Conservation (phyloP, 2,888 invertebrate species). For the Nomada goodeniana region DNA sequence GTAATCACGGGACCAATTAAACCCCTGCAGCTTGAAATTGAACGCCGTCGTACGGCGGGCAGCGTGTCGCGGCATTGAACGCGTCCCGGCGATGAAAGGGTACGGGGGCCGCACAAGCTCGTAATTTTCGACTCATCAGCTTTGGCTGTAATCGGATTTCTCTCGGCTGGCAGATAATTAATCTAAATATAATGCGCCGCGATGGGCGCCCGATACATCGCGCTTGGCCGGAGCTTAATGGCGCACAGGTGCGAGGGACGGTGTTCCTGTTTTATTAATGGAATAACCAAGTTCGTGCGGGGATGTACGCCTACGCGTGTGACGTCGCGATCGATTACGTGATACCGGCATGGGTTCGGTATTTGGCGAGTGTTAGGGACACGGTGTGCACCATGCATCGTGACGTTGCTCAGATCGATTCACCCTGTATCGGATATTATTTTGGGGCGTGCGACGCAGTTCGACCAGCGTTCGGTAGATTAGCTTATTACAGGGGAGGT, state of each 20-base stretch:
- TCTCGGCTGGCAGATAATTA: conserved; percentile 31
- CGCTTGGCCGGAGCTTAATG: background rate
- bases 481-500: no score
- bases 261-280: conserved; percentile 1
- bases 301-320: conserved; percentile 12
- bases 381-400: background rate
- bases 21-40: background rate
- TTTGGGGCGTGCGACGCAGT: no score
- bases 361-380: background rate
- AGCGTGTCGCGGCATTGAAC: conserved; percentile 15
- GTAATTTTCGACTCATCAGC: conserved; percentile 28
- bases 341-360: background rate
- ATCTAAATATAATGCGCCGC: conserved; percentile 24
- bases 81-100: background rate
- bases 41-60: background rate
- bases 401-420: background rate
- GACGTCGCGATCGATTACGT: conserved; percentile 15
- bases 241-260: background rate
- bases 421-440: background rate
- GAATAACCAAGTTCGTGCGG: background rate
- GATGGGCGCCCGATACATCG: background rate
- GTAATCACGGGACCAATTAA: conserved; percentile 60
- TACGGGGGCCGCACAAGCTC: no score
- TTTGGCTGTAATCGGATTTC: conserved; percentile 33
- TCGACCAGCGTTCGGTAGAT: no score